Base-by-base conservation (phyloP, 2,888 invertebrate genomes). In the Hirtodrosophila duncani region DNA sequence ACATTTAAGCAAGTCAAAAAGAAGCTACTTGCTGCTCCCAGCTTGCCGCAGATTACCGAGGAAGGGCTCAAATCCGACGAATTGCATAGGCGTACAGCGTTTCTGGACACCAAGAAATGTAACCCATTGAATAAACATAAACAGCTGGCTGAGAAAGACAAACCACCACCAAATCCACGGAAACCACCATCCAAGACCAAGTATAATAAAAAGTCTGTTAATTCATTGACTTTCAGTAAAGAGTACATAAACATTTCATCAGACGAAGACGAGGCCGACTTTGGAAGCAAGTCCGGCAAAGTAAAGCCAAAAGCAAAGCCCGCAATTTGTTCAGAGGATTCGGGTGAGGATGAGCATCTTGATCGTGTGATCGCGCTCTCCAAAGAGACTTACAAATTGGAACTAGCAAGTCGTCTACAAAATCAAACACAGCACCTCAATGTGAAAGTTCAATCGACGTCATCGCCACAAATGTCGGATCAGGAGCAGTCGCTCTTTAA, bases 281-380 rank as follows among this genome's bases (percentile, higher is more conserved):
- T n/a, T n/a, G n/a, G 11, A 43, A 36, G 6, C 6, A 5, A 45
- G 9, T 17, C 2, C 10, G 0, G 8, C 1, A 5, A n/a, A n/a
- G n/a, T n/a, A n/a, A n/a, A 23, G 24, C 11, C 5, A n/a, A 11
- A 1, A 1, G 2, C 8, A 29, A 27, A 3, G 3, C 13, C 1
- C 14, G 3, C 0, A 18, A 17, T 18, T 5, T 26, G 48, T n/a
- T 24, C 41, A n/a, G 43, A 48, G 0, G 13, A 21, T 21, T 33
- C 24, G n/a, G 38, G 30, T 6, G 43, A 52, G 0, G 52, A 78
- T 2, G 37, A 20, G 0, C 56, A 70, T 1, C 20, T 82, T 0
- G 10, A 65, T 21, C 21, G 14, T 1, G 81, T 67, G 0, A 3
- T 77, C 9, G 17, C 57, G 13, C 17, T 55, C 1, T 83, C 82